These are phyloP conservation scores for Standfussiana lucernea DNA, from an alignment of 2,888 invertebrate genomes.

Conservation along the genomic window DNA sequence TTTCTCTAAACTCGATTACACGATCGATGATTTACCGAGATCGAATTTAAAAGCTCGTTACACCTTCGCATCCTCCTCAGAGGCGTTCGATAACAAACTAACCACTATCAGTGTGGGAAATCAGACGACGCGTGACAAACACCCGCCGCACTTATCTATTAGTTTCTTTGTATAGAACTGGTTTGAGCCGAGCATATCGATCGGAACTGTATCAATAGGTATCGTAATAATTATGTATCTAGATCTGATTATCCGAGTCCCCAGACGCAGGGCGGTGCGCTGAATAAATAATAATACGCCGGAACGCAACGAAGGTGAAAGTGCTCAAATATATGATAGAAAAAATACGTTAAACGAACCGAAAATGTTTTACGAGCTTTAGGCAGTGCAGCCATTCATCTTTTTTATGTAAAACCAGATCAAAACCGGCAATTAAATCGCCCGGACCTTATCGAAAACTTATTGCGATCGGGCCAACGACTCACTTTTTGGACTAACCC, in stretches of 20 bases:
- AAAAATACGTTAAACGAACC: constrained; percentile 84
- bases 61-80: constrained; percentile 81
- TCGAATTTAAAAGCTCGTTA: constrained; percentile 88
- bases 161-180: constrained; percentile 66
- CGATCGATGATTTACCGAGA: constrained; percentile 89
- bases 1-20: constrained; percentile 89
- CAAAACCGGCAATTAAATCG: constrained; percentile 91
- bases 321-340: constrained; percentile 83
- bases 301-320: constrained; percentile 84
- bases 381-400: constrained; percentile 88
- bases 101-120: constrained; percentile 75
- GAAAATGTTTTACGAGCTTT: constrained; percentile 86
- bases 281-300: constrained; percentile 83
- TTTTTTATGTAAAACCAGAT: constrained; percentile 91
- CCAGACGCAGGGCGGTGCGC: constrained; percentile 74
- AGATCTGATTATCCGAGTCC: constrained; percentile 83
- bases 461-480: constrained; percentile 90
- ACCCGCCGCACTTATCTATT: constrained; percentile 67
- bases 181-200: constrained; percentile 70
- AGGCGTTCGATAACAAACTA: constrained; percentile 71
- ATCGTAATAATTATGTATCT: constrained; percentile 83
- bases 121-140: constrained; percentile 69
- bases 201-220: constrained; percentile 66
- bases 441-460: constrained; percentile 90
- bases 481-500: constrained; percentile 90